Evolutionary conservation across 2,797 vertebrate species (phyloP).

Genomic region (Parambassis ranga): DNA sequence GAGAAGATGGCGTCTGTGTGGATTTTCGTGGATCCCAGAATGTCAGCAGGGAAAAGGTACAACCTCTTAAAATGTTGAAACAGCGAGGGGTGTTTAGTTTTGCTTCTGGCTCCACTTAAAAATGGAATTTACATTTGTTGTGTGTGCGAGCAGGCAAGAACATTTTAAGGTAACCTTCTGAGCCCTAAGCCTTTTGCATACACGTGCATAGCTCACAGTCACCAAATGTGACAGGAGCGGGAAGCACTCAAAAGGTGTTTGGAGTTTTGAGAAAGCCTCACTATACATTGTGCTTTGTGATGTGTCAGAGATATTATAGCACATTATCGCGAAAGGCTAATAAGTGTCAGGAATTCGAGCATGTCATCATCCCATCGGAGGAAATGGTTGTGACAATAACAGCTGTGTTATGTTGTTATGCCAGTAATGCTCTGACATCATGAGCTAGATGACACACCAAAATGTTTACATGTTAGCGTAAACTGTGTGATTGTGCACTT

Average conservation of each 20-base stretch:
- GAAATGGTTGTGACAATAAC: not conserved
- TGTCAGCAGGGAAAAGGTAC: slow-evolving; percentile 67
- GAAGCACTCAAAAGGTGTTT: too few species aligned
- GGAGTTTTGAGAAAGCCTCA: too few species aligned
- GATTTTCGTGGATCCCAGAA: slow-evolving; percentile 62
- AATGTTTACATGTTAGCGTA: not conserved
- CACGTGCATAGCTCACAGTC: too few species aligned
- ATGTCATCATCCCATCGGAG: not conserved
- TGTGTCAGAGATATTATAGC: not conserved
- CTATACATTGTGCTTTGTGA: not conserved
- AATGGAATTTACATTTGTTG: too few species aligned
- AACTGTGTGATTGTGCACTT: not conserved
- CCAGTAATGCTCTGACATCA: not conserved
- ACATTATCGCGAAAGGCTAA: not conserved
- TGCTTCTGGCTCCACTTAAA: too few species aligned
- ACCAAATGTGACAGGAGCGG: too few species aligned
- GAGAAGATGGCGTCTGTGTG: slow-evolving; percentile 38
- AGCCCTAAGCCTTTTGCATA: too few species aligned
- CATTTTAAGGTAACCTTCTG: too few species aligned
- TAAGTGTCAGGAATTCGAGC: accelerated
- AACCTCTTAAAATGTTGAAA: not conserved
- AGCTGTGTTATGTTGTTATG: too few species aligned
- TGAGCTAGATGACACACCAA: not conserved
- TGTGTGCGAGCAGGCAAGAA: too few species aligned
- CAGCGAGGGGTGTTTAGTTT: not conserved